Conservation (phyloP, 2,797 vertebrate genomes). For the Meriones psammophilus region DNA sequence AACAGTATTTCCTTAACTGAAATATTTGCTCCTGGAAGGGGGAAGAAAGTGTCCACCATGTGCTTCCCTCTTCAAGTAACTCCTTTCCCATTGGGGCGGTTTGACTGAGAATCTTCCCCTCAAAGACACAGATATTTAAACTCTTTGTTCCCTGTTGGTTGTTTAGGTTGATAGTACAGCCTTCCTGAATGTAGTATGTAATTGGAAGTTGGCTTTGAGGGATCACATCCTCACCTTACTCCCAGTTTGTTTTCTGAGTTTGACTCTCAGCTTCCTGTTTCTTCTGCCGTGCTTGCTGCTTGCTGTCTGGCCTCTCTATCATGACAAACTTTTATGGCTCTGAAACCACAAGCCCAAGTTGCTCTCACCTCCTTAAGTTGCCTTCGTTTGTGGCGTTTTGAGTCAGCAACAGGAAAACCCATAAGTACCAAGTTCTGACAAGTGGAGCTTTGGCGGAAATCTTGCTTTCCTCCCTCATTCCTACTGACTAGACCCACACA, state of each 20-base stretch:
- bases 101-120: accelerated
- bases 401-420: background rate
- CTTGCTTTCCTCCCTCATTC: background rate
- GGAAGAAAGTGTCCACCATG: too few relatives aligned
- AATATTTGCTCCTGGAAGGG: background rate
- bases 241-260: background rate
- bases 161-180: background rate
- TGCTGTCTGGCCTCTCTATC: background rate
- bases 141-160: too few relatives aligned
- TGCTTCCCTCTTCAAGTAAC: background rate
- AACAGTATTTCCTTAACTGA: background rate
- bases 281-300: background rate
- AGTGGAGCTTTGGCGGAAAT: too few relatives aligned
- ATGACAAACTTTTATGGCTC: background rate
- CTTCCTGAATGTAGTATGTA: background rate
- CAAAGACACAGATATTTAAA: background rate
- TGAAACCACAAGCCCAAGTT: background rate
- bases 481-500: background rate
- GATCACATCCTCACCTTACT: background rate
- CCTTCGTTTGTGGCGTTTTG: background rate
- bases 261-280: background rate
- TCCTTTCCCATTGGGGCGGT: background rate
- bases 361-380: background rate
- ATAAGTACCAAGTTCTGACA: background rate
- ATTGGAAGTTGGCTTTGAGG: background rate